Evolutionary conservation across 2,797 vertebrate species (phyloP).

Genomic region (Coracias cyanogaster): DNA sequence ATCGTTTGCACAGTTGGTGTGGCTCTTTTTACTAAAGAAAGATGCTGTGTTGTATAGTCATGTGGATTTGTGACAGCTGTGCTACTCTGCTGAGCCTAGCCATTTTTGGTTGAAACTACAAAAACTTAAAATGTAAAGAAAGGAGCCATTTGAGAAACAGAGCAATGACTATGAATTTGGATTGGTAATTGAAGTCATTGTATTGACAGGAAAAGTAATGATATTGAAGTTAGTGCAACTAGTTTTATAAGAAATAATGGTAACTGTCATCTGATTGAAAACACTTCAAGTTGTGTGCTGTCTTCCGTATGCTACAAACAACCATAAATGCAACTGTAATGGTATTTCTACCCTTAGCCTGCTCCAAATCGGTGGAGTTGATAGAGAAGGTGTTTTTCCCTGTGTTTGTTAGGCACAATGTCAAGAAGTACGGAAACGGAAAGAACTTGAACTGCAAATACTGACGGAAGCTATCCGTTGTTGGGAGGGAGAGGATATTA

Average conservation of each 20-base stretch:
- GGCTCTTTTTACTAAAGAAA: neutral
- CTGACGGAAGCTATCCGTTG: constrained; percentile 93
- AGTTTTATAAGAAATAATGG: neutral
- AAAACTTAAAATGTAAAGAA: neutral
- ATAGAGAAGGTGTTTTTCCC: neutral
- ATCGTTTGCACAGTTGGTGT: fast-evolving
- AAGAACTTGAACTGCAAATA: constrained; percentile 97
- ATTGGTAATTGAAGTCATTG: neutral
- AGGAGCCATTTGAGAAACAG: neutral
- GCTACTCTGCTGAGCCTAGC: neutral
- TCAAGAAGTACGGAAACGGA: constrained; percentile 96
- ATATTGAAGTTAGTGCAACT: neutral
- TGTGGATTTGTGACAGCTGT: neutral
- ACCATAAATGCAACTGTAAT: neutral
- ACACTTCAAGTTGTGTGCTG: neutral
- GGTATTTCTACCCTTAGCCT: neutral
- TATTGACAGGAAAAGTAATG: neutral
- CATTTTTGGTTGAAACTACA: neutral
- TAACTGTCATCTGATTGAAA: neutral
- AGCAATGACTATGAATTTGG: neutral
- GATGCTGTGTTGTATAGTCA: neutral
- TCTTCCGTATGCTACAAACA: neutral
- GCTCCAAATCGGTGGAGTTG: neutral
- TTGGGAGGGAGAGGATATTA: constrained; percentile 98
- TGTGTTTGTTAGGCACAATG: constrained; percentile 86